These are phyloP conservation scores for Theonella swinhoei DNA, from an alignment of 37 sponge, comb jelly and placozoan genomes.

Conservation along the genomic window DNA sequence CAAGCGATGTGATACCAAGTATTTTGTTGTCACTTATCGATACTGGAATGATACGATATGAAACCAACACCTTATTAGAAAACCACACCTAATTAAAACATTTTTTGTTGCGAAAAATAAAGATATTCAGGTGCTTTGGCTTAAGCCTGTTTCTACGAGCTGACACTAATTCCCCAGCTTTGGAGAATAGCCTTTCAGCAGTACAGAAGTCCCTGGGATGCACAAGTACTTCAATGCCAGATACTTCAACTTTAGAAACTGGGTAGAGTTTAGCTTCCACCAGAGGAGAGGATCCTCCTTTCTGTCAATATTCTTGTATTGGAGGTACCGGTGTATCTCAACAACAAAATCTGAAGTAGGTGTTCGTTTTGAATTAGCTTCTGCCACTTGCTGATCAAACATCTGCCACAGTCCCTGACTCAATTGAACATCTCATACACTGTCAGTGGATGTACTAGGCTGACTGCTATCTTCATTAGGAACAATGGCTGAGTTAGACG, in stretches of 20 bases:
- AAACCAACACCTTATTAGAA: too few relatives aligned
- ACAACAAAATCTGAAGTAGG: neutral
- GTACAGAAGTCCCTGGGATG: constrained; percentile 15
- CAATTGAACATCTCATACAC: too few relatives aligned
- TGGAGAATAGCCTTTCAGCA: too few relatives aligned
- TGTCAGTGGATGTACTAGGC: too few relatives aligned
- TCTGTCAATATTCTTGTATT: neutral
- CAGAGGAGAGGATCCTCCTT: constrained; percentile 1
- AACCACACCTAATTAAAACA: too few relatives aligned
- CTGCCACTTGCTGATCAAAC: neutral
- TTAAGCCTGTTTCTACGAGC: constrained; percentile 19
- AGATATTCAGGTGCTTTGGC: constrained; percentile 4
- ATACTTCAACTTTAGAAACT: neutral
- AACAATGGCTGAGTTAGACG: too few relatives aligned
- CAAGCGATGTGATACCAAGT: too few relatives aligned
- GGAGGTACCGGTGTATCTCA: neutral
- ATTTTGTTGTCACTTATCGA: too few relatives aligned
- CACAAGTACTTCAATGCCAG: constrained; percentile 4
- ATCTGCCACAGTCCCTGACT: neutral
- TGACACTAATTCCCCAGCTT: too few relatives aligned
- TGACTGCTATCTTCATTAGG: too few relatives aligned
- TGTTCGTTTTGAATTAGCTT: neutral
- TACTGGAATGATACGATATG: too few relatives aligned
- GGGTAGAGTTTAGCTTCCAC: neutral
- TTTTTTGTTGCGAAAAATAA: constrained; percentile 21